Conservation (phyloP, 2,888 invertebrate species). For the Drosophila birchii region DNA sequence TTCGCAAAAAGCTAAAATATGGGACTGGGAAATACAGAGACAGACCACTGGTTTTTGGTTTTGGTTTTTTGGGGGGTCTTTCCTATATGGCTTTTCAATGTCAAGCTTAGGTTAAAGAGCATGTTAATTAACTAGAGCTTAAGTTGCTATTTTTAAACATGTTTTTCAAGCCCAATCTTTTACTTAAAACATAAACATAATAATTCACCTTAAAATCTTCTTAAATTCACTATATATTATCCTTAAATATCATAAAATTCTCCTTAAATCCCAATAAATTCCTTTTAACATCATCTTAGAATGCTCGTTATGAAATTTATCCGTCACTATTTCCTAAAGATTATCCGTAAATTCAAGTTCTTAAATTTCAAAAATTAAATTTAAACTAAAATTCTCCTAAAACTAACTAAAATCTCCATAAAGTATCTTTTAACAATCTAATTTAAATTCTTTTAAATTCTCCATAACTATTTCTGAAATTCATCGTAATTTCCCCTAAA, state of each 20-base stretch:
- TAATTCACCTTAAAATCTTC: neutral
- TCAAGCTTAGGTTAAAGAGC: slow-evolving; percentile 4
- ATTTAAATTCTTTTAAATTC: neutral
- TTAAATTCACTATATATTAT: neutral
- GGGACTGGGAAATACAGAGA: neutral
- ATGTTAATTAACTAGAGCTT: neutral
- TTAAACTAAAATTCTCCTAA: too few species aligned
- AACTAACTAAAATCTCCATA: too few species aligned
- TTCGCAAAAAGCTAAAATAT: slow-evolving; percentile 48
- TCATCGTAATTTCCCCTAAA: neutral
- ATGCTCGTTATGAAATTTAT: too few species aligned
- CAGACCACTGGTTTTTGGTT: neutral
- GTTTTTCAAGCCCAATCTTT: neutral
- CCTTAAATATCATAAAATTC: neutral
- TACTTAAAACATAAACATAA: neutral
- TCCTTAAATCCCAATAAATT: too few species aligned
- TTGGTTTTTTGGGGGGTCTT: slow-evolving; percentile 3
- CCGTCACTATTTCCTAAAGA: too few species aligned
- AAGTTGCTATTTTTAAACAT: neutral
- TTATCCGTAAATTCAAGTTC: too few species aligned
- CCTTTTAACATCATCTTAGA: neutral
- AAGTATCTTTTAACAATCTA: too few species aligned
- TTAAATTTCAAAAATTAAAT: too few species aligned
- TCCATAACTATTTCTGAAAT: too few species aligned
- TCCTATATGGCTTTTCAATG: slow-evolving; percentile 24